Conservation (phyloP, 1,140 invertebrate species). For the Acromyrmex heyeri region DNA sequence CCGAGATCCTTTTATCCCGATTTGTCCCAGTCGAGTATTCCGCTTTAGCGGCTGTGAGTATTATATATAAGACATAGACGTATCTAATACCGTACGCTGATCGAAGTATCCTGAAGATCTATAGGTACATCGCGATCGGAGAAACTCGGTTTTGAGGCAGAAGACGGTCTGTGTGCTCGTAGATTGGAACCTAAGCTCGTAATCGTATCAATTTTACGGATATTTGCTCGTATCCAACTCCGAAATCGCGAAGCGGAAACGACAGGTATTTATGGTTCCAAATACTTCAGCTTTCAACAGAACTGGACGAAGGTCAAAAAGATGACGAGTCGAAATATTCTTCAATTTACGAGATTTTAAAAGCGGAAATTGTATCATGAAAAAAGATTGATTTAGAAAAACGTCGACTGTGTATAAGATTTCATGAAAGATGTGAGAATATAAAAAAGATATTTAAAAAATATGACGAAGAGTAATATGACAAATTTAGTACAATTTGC, state of each 20-base stretch:
- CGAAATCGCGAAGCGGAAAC: conserved; percentile 62
- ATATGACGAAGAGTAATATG: too few species aligned
- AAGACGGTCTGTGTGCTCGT: conserved; percentile 29
- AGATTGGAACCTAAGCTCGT: conserved; percentile 75
- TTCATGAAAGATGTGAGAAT: neutral
- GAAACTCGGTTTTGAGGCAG: conserved; percentile 16
- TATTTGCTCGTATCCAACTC: conserved; percentile 70
- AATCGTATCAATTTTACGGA: conserved; percentile 76
- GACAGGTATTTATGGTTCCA: conserved; percentile 63
- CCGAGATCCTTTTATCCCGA: conserved; percentile 55
- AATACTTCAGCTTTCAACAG: conserved; percentile 20
- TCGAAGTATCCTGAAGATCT: conserved; percentile 62
- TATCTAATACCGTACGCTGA: conserved; percentile 40
- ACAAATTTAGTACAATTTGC: neutral
- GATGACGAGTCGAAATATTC: conserved; percentile 11
- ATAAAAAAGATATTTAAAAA: neutral
- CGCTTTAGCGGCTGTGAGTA: conserved; percentile 35
- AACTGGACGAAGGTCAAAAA: conserved; percentile 24
- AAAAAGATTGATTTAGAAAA: neutral
- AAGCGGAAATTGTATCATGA: neutral
- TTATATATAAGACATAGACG: conserved; percentile 39
- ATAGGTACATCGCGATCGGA: conserved; percentile 36
- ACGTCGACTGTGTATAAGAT: neutral
- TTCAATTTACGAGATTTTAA: conserved; percentile 4
- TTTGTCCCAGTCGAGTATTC: conserved; percentile 51